Evolutionary conservation across 2,888 invertebrate genomes (phyloP).

Genomic region (Cryptocephalus primarius): DNA sequence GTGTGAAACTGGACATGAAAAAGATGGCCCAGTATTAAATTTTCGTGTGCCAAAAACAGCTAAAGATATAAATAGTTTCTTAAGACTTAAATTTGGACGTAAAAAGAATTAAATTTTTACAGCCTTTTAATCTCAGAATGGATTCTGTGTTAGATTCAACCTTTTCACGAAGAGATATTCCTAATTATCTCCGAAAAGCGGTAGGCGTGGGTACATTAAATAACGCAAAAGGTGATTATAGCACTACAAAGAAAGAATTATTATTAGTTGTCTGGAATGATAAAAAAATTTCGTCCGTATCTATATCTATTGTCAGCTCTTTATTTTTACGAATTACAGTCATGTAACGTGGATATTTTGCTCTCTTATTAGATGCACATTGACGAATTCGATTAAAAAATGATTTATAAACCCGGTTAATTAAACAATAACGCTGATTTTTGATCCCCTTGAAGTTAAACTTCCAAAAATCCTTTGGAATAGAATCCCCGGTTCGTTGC

Average conservation of each 20-base stretch:
- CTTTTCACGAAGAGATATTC: too few species aligned
- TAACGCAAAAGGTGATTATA: constrained; percentile 26
- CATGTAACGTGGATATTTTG: constrained; percentile 26
- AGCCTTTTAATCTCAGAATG: too few species aligned
- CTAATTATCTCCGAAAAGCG: constrained; percentile 28
- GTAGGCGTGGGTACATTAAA: constrained; percentile 25
- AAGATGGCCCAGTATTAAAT: constrained; percentile 7
- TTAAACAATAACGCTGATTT: constrained; percentile 2
- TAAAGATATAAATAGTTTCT: constrained; percentile 14
- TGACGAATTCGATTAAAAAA: constrained; percentile 22
- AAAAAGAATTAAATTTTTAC: too few species aligned
- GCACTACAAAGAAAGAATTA: constrained; percentile 29
- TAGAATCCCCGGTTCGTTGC: too few species aligned
- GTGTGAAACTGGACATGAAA: constrained; percentile 11
- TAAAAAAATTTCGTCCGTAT: too few species aligned
- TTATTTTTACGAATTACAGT: constrained; percentile 27
- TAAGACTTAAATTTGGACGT: constrained; percentile 13
- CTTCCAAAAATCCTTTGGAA: too few species aligned
- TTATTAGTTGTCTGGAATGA: constrained; percentile 27
- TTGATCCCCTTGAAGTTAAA: too few species aligned
- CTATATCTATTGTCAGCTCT: constrained; percentile 29
- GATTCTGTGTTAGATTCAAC: too few species aligned
- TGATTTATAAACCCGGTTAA: constrained; percentile 3
- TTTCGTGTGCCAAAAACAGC: constrained; percentile 7
- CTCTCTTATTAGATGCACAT: constrained; percentile 24